Base-by-base conservation (phyloP, 2,113 vertebrate genomes). In the Ictidomys tridecemlineatus region DNA sequence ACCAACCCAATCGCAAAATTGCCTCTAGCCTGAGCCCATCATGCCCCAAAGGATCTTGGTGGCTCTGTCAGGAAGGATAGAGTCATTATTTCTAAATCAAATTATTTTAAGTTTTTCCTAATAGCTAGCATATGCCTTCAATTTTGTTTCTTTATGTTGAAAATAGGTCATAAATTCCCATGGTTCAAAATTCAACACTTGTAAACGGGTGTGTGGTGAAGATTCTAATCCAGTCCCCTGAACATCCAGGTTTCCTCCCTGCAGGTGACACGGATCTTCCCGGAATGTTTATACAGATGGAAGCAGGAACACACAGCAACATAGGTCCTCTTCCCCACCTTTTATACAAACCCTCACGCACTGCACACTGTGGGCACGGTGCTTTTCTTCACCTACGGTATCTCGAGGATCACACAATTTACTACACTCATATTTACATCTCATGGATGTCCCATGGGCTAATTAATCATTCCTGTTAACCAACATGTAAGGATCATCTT, bases 81-180 rank as follows among this genome's bases (percentile, higher is more conserved):
- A 79, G 30, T 92, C 65, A 61, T 45, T 86, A 63, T 86, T 93
- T 95, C 80, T 77, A 92, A 89, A 86, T 24, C 17, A 85, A 73
- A 69, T 45, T 56, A 70, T 61, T 53, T 58, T 30, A 63, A 76
- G 69, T 65, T 34, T n/a, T 58, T 72, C 67, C 34, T 69, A 65
- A 78, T 32, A 86, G 11, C 45, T 83, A 22, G 89, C 79, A 45
- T 61, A 58, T 48, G 51, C 56, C 51, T 76, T 94, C 72, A n/a
- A 65, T 92, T 95, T 77, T 88, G 82, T 86, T 89, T 72, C 56
- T 30, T 85, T 5, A 70, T 90, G 92, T 96, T 83, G 51, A 76
- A 85, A 95, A 90, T 67, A 86, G 48, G 14, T 89, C 61, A 77
- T 65, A 74, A 94, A 42, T 58, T 65, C 32, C 73, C 45, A 34